phyloP scores from a whole-genome alignment of 2,888 invertebrate species.

The Drosophila formosana region DNA sequence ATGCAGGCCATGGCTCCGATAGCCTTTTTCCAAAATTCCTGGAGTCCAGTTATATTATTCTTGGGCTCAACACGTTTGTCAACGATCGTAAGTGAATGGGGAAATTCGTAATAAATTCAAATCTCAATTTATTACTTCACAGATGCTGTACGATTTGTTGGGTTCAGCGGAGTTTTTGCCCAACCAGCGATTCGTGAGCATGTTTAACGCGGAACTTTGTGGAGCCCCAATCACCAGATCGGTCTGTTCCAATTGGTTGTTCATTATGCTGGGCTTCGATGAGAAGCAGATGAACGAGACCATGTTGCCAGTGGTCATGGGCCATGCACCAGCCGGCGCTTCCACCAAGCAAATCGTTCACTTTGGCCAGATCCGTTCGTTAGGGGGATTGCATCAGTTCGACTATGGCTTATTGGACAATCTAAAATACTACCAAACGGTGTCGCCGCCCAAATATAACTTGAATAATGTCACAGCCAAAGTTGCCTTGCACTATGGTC shows the following conservation, averaged over 20 bases:
- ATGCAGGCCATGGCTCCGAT: conserved; percentile 86
- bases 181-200: conserved; percentile 26
- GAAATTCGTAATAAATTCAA: not conserved
- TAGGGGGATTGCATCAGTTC: conserved; percentile 86
- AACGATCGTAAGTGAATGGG: not conserved
- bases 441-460: conserved; percentile 87
- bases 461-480: conserved; percentile 87
- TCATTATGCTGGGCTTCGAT: conserved; percentile 88
- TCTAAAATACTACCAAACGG: conserved; percentile 86
- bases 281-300: conserved; percentile 86
- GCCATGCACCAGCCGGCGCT: conserved; percentile 89
- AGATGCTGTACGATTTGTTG: not conserved
- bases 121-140: not conserved
- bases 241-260: conserved; percentile 89
- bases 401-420: conserved; percentile 86
- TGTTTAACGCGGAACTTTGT: conserved; percentile 86
- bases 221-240: conserved; percentile 86
- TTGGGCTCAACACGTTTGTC: not conserved
- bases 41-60: conserved; percentile 7
- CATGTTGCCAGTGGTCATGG: conserved; percentile 89
- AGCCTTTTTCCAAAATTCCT: conserved; percentile 83
- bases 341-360: conserved; percentile 90
- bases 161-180: conserved; percentile 15
- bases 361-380: conserved; percentile 88
- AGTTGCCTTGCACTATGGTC: conserved; percentile 88